Evolutionary conservation across 2,113 vertebrate genomes (phyloP), one percentile per base, ranked within the genome.

Genomic region (Electrona antarctica): DNA sequence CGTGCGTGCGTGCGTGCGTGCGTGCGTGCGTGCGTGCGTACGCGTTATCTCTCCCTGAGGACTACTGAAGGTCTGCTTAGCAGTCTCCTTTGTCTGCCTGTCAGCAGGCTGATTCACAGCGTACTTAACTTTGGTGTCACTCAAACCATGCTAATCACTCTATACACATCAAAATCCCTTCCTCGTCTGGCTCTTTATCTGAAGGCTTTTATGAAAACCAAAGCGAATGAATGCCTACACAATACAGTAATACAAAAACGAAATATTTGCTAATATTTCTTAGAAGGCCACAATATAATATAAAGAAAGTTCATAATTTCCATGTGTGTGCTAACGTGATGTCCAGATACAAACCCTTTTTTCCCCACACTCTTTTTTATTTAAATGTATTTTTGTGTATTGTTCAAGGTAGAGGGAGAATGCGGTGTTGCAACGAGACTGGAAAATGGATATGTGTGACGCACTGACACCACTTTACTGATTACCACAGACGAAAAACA

Each of bases 131-230:
- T 9, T 41, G 62, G 58, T 51, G n/a, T 60, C 71, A 71, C 63
- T 74, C 63, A 72, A 75, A 77, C 64, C 69, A 41, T 46, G 2
- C 54, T 78, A 83, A 87, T 81, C 69, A 7, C 68, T 62, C 62
- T 7, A 13, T 66, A 64, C 56, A 58, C 13, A 58, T 48, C 46
- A 73, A 78, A 79, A 80, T 64, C 73, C 48, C 13, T 46, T 57
- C 59, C 67, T 73, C 41, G 4, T 56, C 51, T 7, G 14, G 12
- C 41, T 51, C 11, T 72, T 70, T 65, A 60, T 73, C 45, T 51
- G 7, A 65, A 73, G 55, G 28, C 33, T n/a, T 76, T 69, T 65
- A 72, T 62, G 49, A 67, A 61, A 72, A 49, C 51, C 48, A 21
- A 50, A 15, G 46, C 57, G 61, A 52, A 52, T 21, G 67, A 63